Percentiles rank a stretch among this genome's conserved stretches.
phyloP scores from a whole-genome alignment of 2,113 vertebrate species.

The Rhombomys opimus region DNA sequence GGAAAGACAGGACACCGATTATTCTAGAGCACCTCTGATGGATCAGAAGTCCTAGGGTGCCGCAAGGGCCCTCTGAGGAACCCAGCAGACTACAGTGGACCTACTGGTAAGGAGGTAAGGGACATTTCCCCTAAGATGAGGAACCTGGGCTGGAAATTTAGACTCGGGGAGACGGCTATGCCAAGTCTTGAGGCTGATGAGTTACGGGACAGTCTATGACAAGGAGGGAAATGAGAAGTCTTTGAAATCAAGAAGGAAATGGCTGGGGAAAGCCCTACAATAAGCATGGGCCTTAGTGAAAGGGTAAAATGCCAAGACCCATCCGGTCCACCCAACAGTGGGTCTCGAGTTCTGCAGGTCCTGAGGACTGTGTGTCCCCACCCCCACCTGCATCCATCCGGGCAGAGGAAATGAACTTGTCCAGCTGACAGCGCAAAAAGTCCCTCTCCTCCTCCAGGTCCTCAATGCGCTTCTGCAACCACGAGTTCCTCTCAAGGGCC shows the following conservation, averaged over 20 bases:
- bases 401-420: slow-evolving; percentile 93
- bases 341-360: not conserved
- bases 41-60: not conserved
- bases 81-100: not conserved
- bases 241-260: not conserved
- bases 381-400: slow-evolving; percentile 85
- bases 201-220: not conserved
- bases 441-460: slow-evolving; percentile 95
- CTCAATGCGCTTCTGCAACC: slow-evolving; percentile 94
- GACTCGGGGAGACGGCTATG: not conserved
- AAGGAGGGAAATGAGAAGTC: not conserved
- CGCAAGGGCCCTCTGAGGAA: not conserved
- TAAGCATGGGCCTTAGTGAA: not conserved
- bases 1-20: not conserved
- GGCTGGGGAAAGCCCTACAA: not conserved
- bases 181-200: not conserved
- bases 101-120: not conserved
- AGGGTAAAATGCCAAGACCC: not conserved
- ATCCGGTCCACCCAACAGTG: not conserved
- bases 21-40: not conserved
- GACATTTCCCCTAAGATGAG: not conserved
- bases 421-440: slow-evolving; percentile 93
- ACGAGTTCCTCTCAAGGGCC: slow-evolving; percentile 93
- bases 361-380: accelerated
- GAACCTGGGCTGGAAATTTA: not conserved